These are phyloP conservation scores for Melieria omissa DNA, from an alignment of 2,888 invertebrate genomes.

Conservation along the genomic window DNA sequence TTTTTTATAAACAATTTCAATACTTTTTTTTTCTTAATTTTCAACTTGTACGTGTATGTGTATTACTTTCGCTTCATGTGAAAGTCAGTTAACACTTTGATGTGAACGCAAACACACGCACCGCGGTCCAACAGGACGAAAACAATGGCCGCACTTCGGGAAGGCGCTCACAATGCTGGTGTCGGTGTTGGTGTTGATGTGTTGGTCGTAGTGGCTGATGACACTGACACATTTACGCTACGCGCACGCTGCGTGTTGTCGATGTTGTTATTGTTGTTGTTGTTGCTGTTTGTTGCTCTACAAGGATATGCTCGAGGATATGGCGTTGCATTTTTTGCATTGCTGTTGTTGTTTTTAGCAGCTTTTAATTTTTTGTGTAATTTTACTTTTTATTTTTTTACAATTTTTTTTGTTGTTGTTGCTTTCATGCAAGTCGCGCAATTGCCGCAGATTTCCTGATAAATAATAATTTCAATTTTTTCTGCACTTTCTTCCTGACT, in stretches of 20 bases:
- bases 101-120: too few species aligned
- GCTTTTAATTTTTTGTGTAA: too few species aligned
- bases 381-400: too few species aligned
- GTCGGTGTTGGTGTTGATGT: background rate
- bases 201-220: constrained; percentile 13
- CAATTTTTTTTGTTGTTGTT: too few species aligned
- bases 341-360: constrained; percentile 1
- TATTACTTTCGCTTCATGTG: too few species aligned
- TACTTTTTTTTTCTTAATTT: constrained; percentile 7
- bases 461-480: too few species aligned
- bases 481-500: too few species aligned
- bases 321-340: constrained; percentile 1
- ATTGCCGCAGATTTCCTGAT: too few species aligned
- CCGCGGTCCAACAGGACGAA: too few species aligned
- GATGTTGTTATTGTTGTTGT: constrained; percentile 25
- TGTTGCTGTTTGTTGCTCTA: constrained; percentile 11
- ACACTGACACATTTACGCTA: constrained; percentile 39
- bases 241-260: constrained; percentile 21
- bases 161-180: background rate
- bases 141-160: too few species aligned
- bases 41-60: background rate
- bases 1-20: background rate
- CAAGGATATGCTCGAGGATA: constrained; percentile 9
- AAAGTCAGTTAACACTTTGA: too few species aligned
- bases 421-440: too few species aligned